Evolutionary conservation across 2,888 invertebrate species (phyloP).

Genomic region (Lissocephala sabroskyi): DNA sequence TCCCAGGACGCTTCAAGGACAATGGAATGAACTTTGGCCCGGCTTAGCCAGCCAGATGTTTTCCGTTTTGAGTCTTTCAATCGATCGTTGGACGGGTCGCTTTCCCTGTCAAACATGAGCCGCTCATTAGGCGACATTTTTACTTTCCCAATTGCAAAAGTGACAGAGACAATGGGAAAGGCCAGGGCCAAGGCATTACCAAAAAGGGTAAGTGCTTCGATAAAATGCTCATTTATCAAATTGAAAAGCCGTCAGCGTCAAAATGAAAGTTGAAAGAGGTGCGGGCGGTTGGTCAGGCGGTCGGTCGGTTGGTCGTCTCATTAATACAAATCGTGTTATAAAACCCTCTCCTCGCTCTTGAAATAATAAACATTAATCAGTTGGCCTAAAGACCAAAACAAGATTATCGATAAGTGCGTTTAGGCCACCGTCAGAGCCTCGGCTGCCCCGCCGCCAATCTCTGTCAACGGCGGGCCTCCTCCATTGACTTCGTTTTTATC

Average conservation of each 20-base stretch:
- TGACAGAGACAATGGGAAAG: constrained; percentile 4
- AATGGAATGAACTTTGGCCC: too few species aligned
- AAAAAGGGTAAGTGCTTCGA: constrained; percentile 10
- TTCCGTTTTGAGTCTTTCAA: too few species aligned
- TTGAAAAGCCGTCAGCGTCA: constrained; percentile 1
- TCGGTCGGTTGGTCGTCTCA: constrained; percentile 27
- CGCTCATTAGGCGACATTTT: background rate
- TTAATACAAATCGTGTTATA: constrained; percentile 27
- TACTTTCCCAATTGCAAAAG: background rate
- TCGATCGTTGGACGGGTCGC: background rate
- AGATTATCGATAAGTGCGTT: constrained; percentile 55
- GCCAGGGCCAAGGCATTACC: background rate
- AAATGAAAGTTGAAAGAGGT: constrained; percentile 37
- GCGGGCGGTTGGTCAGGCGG: too few species aligned
- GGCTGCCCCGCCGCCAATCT: constrained; percentile 10
- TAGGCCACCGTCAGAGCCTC: constrained; percentile 15
- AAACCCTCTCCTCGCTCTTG: background rate
- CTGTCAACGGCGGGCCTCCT: constrained; percentile 31
- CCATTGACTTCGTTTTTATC: constrained; percentile 16
- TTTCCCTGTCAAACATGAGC: too few species aligned
- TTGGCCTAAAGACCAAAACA: constrained; percentile 27
- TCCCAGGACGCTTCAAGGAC: too few species aligned
- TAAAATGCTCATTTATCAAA: constrained; percentile 35
- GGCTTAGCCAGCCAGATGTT: too few species aligned
- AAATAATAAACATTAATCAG: constrained; percentile 60